Conservation (phyloP, 2,113 vertebrate genomes). For the Periophthalmodon schlosseri region DNA sequence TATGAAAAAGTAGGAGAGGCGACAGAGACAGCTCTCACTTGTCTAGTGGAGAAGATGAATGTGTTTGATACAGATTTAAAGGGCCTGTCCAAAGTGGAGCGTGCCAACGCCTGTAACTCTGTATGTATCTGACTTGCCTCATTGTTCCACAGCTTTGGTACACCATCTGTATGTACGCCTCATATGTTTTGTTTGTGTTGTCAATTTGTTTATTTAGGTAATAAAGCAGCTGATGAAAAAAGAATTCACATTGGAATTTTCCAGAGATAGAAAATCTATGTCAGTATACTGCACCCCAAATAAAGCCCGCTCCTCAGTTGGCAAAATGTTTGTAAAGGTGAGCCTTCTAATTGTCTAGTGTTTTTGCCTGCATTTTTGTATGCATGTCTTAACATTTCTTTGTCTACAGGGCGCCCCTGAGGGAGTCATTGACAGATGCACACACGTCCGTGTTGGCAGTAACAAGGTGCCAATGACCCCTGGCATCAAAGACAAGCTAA, state of each 20-base stretch:
- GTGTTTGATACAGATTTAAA: constrained; percentile 87
- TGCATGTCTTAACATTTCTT: not conserved
- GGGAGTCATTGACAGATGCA: constrained; percentile 95
- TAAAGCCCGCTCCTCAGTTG: constrained; percentile 88
- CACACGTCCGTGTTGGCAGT: constrained; percentile 88
- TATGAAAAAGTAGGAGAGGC: constrained; percentile 94
- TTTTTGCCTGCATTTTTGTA: no score
- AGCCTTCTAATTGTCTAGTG: not conserved
- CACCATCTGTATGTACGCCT: not conserved
- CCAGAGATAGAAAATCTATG: constrained; percentile 97
- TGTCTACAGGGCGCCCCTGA: constrained; percentile 90
- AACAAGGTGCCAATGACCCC: constrained; percentile 85
- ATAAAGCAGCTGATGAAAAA: constrained; percentile 95
- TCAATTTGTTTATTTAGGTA: constrained; percentile 73
- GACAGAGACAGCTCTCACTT: constrained; percentile 88
- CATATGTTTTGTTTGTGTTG: not conserved
- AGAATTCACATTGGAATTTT: constrained; percentile 92
- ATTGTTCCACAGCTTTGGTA: not conserved
- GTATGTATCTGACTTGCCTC: constrained; percentile 65
- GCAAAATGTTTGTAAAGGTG: constrained; percentile 99
- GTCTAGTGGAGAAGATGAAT: constrained; percentile 95
- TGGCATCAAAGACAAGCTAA: constrained; percentile 91
- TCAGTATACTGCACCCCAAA: constrained; percentile 96
- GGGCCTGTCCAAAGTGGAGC: constrained; percentile 85
- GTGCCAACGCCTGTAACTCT: constrained; percentile 88